These are phyloP conservation scores for Sebastolobus altivelis DNA, from an alignment of 2,797 vertebrate species.

Conservation along the genomic window DNA sequence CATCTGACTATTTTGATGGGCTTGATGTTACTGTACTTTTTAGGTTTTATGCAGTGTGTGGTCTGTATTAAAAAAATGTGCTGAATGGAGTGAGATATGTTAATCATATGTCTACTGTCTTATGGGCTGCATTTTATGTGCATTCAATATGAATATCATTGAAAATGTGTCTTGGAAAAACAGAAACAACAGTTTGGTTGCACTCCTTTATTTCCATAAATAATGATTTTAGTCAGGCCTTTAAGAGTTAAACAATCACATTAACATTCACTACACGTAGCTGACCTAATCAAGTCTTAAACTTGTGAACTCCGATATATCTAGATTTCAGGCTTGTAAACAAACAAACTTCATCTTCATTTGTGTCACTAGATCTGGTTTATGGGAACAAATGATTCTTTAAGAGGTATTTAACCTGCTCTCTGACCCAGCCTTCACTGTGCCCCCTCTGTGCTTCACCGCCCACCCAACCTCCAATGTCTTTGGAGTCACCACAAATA, in stretches of 20 bases:
- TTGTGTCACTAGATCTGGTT: slow-evolving; percentile 10
- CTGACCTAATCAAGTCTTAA: background rate
- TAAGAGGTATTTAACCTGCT: slow-evolving; percentile 65
- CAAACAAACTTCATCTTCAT: slow-evolving; percentile 10
- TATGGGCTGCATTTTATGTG: background rate
- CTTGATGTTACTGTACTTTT: background rate
- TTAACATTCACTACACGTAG: background rate
- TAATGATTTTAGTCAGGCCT: background rate
- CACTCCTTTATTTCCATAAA: slow-evolving; percentile 37
- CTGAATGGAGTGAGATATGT: background rate
- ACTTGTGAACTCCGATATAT: background rate
- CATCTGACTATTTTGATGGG: background rate
- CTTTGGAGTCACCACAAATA: slow-evolving; percentile 72
- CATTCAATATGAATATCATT: background rate
- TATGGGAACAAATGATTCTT: slow-evolving; percentile 38
- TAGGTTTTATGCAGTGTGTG: background rate
- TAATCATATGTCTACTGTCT: background rate
- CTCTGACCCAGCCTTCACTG: slow-evolving; percentile 52
- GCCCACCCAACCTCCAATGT: slow-evolving; percentile 73
- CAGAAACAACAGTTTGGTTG: slow-evolving; percentile 15
- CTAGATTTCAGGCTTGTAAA: background rate
- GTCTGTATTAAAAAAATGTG: background rate
- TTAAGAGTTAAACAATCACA: background rate
- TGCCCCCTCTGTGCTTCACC: slow-evolving; percentile 48
- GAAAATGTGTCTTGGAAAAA: background rate